These are phyloP conservation scores for Melanocharis versteri DNA, from an alignment of 2,113 vertebrate genomes.

Conservation along the genomic window DNA sequence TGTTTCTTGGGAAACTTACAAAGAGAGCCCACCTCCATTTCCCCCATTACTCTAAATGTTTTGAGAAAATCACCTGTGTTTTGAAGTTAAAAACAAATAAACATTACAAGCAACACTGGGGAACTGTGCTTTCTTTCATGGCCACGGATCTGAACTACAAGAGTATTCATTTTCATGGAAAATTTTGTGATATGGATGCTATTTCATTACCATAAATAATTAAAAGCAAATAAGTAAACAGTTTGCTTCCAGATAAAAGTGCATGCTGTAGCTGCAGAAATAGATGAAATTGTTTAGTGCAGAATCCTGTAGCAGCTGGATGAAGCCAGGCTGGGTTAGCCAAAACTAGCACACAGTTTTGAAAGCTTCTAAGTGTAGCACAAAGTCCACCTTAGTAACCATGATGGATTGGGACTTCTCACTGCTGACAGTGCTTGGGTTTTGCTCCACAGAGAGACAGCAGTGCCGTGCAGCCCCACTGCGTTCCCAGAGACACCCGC, in stretches of 20 bases:
- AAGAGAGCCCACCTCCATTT: slow-evolving; percentile 5
- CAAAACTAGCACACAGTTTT: background rate
- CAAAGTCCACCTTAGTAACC: background rate
- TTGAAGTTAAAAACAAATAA: slow-evolving; percentile 64
- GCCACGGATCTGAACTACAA: background rate
- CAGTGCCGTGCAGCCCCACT: fast-evolving
- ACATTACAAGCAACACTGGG: slow-evolving; percentile 25
- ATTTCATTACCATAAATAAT: slow-evolving; percentile 59
- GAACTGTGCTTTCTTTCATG: slow-evolving; percentile 53
- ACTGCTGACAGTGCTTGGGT: background rate
- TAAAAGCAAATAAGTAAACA: slow-evolving; percentile 24
- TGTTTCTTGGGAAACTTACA: slow-evolving; percentile 41
- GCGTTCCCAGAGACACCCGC: background rate
- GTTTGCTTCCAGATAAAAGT: background rate
- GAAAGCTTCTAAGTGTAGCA: background rate
- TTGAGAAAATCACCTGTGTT: slow-evolving; percentile 56
- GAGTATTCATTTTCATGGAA: slow-evolving; percentile 19
- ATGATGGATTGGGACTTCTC: background rate
- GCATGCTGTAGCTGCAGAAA: background rate
- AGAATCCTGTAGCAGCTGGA: background rate
- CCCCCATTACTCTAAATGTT: slow-evolving; percentile 21
- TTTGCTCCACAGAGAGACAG: background rate
- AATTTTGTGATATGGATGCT: background rate
- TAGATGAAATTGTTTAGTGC: background rate
- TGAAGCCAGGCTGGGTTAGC: background rate